A percentile compares a stretch with the other conserved stretches of the same genome.
Evolutionary conservation across 2,113 vertebrate genomes (phyloP).

Genomic region (Podocnemis expansa): DNA sequence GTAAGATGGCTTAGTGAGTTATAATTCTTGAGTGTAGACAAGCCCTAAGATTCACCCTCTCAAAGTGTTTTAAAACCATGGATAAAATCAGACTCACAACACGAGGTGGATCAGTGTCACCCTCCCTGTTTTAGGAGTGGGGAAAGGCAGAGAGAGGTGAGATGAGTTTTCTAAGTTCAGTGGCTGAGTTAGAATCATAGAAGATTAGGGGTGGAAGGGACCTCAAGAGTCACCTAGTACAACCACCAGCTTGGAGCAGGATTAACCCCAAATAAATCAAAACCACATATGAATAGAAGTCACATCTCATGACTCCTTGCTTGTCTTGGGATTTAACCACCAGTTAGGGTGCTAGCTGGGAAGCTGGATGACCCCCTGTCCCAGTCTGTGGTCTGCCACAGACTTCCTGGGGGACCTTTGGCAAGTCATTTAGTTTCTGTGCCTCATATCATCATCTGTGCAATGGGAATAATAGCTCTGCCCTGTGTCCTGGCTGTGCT

Average conservation of each 20-base stretch:
- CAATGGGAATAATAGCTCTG: background rate
- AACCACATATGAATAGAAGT: background rate
- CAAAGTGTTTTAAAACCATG: background rate
- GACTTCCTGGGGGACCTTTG: background rate
- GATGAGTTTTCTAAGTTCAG: background rate
- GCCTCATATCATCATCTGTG: background rate
- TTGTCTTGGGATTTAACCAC: background rate
- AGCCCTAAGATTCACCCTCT: no score
- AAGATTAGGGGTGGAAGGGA: no score
- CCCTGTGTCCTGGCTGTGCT: background rate
- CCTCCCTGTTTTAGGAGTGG: no score
- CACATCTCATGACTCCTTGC: background rate
- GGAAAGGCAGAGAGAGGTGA: background rate
- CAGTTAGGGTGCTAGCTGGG: background rate
- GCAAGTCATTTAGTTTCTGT: background rate
- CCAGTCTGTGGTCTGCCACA: background rate
- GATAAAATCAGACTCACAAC: background rate
- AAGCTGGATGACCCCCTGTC: background rate
- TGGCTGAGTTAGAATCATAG: background rate
- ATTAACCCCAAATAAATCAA: no score
- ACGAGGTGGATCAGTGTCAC: background rate
- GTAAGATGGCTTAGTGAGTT: no score
- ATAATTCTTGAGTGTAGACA: no score
- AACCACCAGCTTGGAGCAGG: no score
- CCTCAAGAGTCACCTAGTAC: no score